Conservation (phyloP, 2,113 vertebrate genomes). For the Phaethornis superciliosus region DNA sequence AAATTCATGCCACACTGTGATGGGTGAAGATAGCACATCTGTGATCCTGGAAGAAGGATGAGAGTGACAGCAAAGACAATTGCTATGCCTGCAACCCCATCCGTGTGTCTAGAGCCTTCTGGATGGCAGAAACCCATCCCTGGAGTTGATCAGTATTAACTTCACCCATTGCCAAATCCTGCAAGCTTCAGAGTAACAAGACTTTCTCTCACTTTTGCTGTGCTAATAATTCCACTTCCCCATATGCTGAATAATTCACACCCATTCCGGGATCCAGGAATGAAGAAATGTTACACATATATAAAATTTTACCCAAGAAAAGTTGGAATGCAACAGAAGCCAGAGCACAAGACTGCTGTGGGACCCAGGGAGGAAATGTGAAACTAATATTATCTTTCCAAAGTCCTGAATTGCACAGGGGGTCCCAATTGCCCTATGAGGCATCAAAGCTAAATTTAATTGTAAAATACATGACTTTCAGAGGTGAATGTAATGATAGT, state of each 20-base stretch:
- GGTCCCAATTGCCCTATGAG: not conserved
- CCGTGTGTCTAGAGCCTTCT: not conserved
- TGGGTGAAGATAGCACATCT: not conserved
- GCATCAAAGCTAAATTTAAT: not conserved
- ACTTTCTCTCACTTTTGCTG: not conserved
- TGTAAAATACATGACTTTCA: not conserved
- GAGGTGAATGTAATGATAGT: not conserved
- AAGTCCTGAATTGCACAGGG: not conserved
- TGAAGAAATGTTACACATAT: not conserved
- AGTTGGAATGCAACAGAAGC: not conserved
- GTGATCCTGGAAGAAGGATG: not conserved
- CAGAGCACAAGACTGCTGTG: not conserved
- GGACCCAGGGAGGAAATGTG: not conserved
- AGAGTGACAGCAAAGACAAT: not conserved
- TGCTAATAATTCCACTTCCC: constrained; percentile 51
- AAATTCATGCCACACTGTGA: not conserved
- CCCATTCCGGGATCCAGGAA: constrained; percentile 10
- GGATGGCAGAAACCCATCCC: not conserved
- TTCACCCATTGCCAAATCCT: not conserved
- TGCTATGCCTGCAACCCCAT: not conserved
- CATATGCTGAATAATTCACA: constrained; percentile 52
- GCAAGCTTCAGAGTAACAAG: not conserved
- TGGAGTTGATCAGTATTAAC: not conserved
- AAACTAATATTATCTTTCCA: not conserved
- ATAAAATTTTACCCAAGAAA: not conserved